These are phyloP conservation scores for Lacanobia oleracea DNA, from an alignment of 2,888 invertebrate species.

Conservation along the genomic window DNA sequence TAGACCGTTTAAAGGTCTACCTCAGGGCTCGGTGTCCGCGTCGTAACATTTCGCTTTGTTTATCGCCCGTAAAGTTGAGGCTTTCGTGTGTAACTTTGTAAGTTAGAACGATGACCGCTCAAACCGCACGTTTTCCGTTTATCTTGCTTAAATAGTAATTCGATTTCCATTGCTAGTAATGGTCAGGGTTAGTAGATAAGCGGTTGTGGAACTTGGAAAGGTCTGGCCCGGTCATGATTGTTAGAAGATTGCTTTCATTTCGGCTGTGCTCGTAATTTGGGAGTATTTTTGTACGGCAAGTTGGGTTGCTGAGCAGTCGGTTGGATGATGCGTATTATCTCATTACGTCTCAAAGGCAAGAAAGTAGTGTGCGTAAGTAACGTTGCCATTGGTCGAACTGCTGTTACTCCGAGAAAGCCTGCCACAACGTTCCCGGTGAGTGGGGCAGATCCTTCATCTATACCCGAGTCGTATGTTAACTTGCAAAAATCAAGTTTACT, in stretches of 20 bases:
- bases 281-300: constrained; percentile 75
- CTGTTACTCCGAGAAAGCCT: constrained; percentile 31
- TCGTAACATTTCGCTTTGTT: constrained; percentile 58
- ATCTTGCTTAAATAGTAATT: constrained; percentile 85
- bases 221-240: constrained; percentile 76
- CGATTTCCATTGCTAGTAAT: constrained; percentile 85
- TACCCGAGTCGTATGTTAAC: constrained; percentile 14
- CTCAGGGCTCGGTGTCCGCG: constrained; percentile 28
- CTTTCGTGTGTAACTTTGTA: constrained; percentile 70
- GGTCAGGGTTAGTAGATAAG: constrained; percentile 82
- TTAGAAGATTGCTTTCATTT: constrained; percentile 81
- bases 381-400: constrained; percentile 64
- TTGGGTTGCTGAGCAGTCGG: constrained; percentile 63
- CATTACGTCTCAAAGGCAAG: constrained; percentile 72
- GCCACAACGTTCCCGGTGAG: constrained; percentile 37
- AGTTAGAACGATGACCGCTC: constrained; percentile 65
- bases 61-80: constrained; percentile 66
- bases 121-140: constrained; percentile 79
- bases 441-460: constrained; percentile 31
- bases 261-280: constrained; percentile 74
- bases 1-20: constrained; percentile 37
- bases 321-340: constrained; percentile 76
- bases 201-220: constrained; percentile 74
- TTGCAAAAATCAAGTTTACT: constrained; percentile 28
- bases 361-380: constrained; percentile 67